These are phyloP conservation scores for Spinus olivaceus DNA, from an alignment of 2,797 vertebrate species.

Conservation along the genomic window DNA sequence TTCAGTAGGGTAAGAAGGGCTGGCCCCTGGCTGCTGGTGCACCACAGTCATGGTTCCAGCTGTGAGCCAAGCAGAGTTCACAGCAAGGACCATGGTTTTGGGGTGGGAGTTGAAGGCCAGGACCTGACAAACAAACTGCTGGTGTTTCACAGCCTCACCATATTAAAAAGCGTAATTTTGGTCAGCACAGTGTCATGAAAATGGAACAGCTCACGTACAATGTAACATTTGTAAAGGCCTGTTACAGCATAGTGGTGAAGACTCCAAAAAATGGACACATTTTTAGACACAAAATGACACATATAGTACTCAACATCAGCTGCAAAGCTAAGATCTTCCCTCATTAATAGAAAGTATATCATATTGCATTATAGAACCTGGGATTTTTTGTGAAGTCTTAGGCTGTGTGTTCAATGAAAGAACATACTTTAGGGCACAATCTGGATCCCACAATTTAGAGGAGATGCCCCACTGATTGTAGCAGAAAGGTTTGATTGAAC, in stretches of 20 bases:
- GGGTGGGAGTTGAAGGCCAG: background rate
- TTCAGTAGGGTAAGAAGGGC: background rate
- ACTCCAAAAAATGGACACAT: background rate
- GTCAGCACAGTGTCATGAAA: background rate
- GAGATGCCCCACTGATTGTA: background rate
- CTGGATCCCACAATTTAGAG: background rate
- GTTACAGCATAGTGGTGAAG: background rate
- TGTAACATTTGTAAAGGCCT: background rate
- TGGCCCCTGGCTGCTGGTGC: background rate
- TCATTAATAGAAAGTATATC: background rate
- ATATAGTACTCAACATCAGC: background rate
- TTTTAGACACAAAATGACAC: background rate
- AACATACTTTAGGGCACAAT: background rate
- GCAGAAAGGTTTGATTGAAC: background rate
- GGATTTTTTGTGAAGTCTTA: background rate
- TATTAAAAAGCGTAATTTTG: background rate
- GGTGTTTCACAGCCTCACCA: background rate
- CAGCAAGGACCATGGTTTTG: background rate
- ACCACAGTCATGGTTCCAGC: background rate
- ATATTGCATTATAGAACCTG: background rate
- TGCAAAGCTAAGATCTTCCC: background rate
- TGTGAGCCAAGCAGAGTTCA: background rate
- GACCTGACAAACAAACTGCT: background rate
- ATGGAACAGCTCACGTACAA: background rate
- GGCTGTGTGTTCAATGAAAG: background rate